phyloP scores from a whole-genome alignment of 2,797 vertebrate species.

The Aulostomus chinensis region DNA sequence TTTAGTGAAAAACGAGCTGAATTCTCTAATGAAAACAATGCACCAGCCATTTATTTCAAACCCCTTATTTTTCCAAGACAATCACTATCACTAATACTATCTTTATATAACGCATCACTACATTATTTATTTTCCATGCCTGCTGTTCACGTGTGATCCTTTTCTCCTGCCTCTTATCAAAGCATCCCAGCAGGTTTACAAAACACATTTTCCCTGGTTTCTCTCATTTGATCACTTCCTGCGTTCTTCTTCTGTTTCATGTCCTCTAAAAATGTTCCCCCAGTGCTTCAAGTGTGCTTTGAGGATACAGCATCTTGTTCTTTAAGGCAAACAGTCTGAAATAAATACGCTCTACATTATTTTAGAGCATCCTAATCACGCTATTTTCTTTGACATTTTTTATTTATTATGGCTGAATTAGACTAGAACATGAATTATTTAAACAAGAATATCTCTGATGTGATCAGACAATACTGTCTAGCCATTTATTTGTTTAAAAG shows the following conservation, averaged over 20 bases:
- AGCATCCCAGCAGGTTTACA: constrained; percentile 12
- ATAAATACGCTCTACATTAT: not conserved
- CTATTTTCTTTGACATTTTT: too few relatives aligned
- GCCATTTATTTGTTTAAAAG: too few relatives aligned
- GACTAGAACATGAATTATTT: too few relatives aligned
- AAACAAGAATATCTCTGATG: too few relatives aligned
- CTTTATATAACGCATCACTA: constrained; percentile 3
- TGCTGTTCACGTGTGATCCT: constrained; percentile 13
- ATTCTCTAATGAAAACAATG: not conserved
- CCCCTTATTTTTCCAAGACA: constrained; percentile 4
- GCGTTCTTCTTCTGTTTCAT: constrained; percentile 1
- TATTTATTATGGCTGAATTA: too few relatives aligned
- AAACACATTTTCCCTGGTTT: constrained; percentile 25
- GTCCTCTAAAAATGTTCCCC: not conserved
- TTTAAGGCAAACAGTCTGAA: constrained; percentile 1
- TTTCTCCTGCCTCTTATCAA: constrained; percentile 30
- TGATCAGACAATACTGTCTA: not conserved
- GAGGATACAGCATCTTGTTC: not conserved
- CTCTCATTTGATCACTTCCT: constrained; percentile 29
- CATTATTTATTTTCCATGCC: constrained; percentile 18
- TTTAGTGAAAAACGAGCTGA: constrained; percentile 13
- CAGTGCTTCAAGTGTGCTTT: not conserved
- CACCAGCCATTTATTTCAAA: constrained; percentile 11
- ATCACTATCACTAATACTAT: constrained; percentile 4
- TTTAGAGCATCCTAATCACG: too few relatives aligned